These are phyloP conservation scores for Thera obeliscata DNA, from an alignment of 2,888 invertebrate species.

Conservation along the genomic window DNA sequence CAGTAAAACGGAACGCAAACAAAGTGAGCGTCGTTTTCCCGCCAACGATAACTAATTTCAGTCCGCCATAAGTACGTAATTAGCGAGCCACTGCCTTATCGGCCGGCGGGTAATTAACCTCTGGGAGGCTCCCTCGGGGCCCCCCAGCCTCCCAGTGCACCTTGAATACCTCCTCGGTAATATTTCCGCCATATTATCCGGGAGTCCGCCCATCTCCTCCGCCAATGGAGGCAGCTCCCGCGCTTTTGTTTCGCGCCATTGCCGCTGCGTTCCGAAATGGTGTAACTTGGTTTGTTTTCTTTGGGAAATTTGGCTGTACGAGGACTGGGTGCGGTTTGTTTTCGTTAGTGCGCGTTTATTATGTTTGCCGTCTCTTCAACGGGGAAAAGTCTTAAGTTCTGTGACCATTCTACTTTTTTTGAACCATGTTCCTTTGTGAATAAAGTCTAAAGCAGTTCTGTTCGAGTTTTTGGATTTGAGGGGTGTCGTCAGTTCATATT, in stretches of 20 bases:
- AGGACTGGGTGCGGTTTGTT: slow-evolving; percentile 75
- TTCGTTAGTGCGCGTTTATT: slow-evolving; percentile 76
- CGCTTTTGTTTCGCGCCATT: slow-evolving; percentile 82
- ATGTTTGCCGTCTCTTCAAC: slow-evolving; percentile 57
- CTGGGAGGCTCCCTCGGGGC: slow-evolving; percentile 57
- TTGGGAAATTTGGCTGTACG: slow-evolving; percentile 80
- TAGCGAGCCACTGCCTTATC: slow-evolving; percentile 84
- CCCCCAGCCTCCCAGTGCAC: slow-evolving; percentile 66
- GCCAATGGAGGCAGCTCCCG: slow-evolving; percentile 80
- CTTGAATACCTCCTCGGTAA: slow-evolving; percentile 82
- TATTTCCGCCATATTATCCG: slow-evolving; percentile 84
- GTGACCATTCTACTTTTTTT: background rate
- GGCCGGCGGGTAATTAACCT: slow-evolving; percentile 84
- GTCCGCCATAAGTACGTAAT: slow-evolving; percentile 84
- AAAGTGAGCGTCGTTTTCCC: slow-evolving; percentile 82
- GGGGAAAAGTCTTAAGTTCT: slow-evolving; percentile 59
- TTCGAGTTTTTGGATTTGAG: slow-evolving; percentile 50
- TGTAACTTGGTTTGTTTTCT: slow-evolving; percentile 77
- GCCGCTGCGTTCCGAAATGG: slow-evolving; percentile 77
- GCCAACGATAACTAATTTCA: slow-evolving; percentile 84
- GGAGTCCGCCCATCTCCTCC: slow-evolving; percentile 81
- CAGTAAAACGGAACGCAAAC: slow-evolving; percentile 83
- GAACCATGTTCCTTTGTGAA: slow-evolving; percentile 35
- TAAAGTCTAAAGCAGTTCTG: slow-evolving; percentile 47
- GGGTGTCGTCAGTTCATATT: slow-evolving; percentile 82